A percentile compares a stretch with the other conserved stretches of the same genome.
These are phyloP conservation scores for Plectrocnemia conspersa DNA, from an alignment of 1,140 invertebrate genomes.

Conservation along the genomic window DNA sequence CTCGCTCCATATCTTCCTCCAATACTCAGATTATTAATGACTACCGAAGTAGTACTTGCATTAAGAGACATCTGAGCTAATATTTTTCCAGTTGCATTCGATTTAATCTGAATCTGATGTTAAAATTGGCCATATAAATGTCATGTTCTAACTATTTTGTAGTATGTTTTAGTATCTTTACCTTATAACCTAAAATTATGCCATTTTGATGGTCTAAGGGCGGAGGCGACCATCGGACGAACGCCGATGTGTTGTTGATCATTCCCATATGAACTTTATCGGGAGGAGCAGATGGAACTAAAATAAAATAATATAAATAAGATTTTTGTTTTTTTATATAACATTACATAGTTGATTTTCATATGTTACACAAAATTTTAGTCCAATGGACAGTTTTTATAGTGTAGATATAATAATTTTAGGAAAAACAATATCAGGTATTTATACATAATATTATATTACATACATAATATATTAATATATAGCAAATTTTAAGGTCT, in stretches of 20 bases:
- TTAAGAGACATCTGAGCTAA: constrained; percentile 63
- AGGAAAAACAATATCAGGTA: constrained; percentile 21
- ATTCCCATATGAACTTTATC: constrained; percentile 78
- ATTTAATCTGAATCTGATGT: constrained; percentile 65
- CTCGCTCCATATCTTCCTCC: constrained; percentile 60
- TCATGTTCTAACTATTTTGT: background rate
- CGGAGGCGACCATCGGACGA: constrained; percentile 76
- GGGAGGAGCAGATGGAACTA: constrained; percentile 74
- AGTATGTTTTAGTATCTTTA: constrained; percentile 38
- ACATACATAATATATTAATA: constrained; percentile 5
- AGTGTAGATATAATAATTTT: constrained; percentile 20
- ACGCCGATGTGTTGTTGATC: constrained; percentile 73
- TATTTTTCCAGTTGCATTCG: constrained; percentile 56
- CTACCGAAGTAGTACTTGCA: constrained; percentile 56
- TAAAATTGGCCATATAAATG: constrained; percentile 31
- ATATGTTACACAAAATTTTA: background rate
- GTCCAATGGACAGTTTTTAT: background rate
- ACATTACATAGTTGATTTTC: background rate
- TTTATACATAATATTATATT: background rate
- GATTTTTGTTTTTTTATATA: background rate
- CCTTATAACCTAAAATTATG: constrained; percentile 75
- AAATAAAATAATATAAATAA: constrained; percentile 33
- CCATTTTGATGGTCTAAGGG: constrained; percentile 76
- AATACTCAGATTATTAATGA: constrained; percentile 58
- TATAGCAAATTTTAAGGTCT: constrained; percentile 5